These are phyloP conservation scores for Lasioglossum morio DNA, from an alignment of 2,888 invertebrate species.

Conservation along the genomic window DNA sequence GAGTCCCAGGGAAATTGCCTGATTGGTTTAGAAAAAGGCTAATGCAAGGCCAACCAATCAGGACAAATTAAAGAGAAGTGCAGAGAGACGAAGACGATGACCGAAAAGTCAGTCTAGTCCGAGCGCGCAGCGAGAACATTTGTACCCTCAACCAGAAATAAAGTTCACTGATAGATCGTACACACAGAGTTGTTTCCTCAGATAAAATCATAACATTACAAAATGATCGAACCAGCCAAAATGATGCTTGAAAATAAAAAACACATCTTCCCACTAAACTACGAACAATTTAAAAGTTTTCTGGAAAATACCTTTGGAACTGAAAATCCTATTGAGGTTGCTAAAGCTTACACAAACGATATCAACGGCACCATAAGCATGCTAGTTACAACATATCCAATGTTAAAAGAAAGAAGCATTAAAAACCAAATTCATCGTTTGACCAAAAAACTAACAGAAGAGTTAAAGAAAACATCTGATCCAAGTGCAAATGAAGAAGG, in stretches of 20 bases:
- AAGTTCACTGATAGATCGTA: too few relatives aligned
- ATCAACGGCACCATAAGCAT: background rate
- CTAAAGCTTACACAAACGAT: background rate
- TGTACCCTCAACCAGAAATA: too few relatives aligned
- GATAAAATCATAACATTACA: too few relatives aligned
- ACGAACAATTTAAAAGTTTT: background rate
- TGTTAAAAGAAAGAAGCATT: constrained; percentile 3
- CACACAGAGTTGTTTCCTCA: too few relatives aligned
- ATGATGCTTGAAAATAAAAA: background rate
- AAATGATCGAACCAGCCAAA: background rate
- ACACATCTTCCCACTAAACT: background rate
- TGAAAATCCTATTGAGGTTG: background rate
- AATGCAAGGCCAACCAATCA: too few relatives aligned
- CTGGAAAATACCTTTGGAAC: background rate
- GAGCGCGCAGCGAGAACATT: too few relatives aligned
- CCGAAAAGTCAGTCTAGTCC: too few relatives aligned
- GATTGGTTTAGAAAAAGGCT: too few relatives aligned
- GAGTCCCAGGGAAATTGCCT: too few relatives aligned
- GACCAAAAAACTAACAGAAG: background rate
- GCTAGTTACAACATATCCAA: background rate
- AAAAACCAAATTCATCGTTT: background rate
- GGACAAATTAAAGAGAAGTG: too few relatives aligned
- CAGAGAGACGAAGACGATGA: too few relatives aligned
- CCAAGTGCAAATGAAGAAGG: too few relatives aligned
- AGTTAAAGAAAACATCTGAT: background rate